Evolutionary conservation across 1,140 invertebrate species (phyloP).

Genomic region (Mercenaria mercenaria): DNA sequence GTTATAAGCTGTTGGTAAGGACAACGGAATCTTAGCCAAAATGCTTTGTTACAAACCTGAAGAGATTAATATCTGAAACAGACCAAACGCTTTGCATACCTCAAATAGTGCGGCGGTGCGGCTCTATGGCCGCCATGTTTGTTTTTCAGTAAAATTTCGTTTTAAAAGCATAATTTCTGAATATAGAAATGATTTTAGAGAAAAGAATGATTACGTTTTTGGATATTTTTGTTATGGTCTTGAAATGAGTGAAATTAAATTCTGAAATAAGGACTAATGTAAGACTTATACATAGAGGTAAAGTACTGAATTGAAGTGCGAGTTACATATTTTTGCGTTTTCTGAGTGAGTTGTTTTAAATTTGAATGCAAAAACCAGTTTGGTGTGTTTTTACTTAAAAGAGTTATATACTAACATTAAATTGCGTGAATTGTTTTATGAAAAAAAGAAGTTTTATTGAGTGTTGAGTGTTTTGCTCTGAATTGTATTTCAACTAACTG

Average conservation of each 20-base stretch:
- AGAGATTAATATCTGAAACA: not conserved
- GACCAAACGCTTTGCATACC: not conserved
- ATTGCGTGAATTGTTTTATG: conserved; percentile 6
- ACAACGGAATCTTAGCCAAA: not conserved
- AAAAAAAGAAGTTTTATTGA: not conserved
- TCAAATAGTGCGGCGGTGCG: not conserved
- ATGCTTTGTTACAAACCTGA: not conserved
- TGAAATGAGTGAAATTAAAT: not conserved
- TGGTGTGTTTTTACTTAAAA: conserved; percentile 17
- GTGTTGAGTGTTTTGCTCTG: conserved; percentile 32
- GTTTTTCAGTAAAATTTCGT: not conserved
- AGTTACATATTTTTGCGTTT: conserved; percentile 8
- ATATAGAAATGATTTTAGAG: too few relatives aligned
- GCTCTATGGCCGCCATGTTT: not conserved
- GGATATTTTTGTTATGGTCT: not conserved
- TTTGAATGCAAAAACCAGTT: conserved; percentile 32
- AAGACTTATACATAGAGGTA: not conserved
- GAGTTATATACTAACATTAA: conserved; percentile 26
- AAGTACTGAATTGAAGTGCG: conserved; percentile 13
- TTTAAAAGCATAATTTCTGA: not conserved
- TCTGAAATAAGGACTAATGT: conserved; percentile 9
- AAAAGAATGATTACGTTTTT: not conserved
- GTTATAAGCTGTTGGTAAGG: conserved; percentile 28
- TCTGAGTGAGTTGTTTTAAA: not conserved
- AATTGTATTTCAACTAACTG: conserved; percentile 7